phyloP scores from a whole-genome alignment of 2,797 vertebrate species.

The Enteromius fasciolatus region DNA sequence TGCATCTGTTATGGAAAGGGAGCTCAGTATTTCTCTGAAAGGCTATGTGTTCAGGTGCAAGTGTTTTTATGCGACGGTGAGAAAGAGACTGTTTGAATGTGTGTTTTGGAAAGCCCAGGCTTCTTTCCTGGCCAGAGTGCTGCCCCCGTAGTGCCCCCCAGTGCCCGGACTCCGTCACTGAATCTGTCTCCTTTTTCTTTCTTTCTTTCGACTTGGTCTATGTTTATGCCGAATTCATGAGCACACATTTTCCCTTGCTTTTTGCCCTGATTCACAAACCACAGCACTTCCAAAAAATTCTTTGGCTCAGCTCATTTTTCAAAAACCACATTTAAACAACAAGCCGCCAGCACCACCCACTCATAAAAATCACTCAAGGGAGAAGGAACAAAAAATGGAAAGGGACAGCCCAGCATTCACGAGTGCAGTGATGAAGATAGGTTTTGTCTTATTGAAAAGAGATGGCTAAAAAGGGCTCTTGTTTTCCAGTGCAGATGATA shows the following conservation, averaged over 20 bases:
- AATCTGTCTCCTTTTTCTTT: constrained; percentile 59
- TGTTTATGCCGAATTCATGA: constrained; percentile 77
- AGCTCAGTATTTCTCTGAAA: constrained; percentile 25
- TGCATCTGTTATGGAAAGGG: constrained; percentile 36
- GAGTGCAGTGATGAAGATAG: constrained; percentile 33
- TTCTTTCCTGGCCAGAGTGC: constrained; percentile 69
- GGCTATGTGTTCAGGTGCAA: constrained; percentile 40
- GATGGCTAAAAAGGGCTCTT: not conserved
- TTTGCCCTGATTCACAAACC: constrained; percentile 72
- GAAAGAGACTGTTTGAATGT: constrained; percentile 53
- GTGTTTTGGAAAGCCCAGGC: constrained; percentile 64
- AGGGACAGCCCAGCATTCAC: constrained; percentile 62
- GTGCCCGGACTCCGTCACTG: constrained; percentile 49
- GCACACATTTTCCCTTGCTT: constrained; percentile 69
- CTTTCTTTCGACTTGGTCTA: constrained; percentile 57
- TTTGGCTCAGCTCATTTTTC: constrained; percentile 75
- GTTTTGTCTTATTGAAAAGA: constrained; percentile 8
- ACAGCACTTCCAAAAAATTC: constrained; percentile 77
- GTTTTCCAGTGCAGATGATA: not conserved
- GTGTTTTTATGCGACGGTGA: constrained; percentile 31
- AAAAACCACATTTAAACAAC: constrained; percentile 79
- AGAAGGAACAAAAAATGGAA: constrained; percentile 62
- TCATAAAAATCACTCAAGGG: constrained; percentile 73
- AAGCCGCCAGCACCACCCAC: constrained; percentile 76
- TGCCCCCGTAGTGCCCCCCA: constrained; percentile 74